Base-by-base conservation (phyloP, 2,888 invertebrate species). In the Frankliniella fusca region DNA sequence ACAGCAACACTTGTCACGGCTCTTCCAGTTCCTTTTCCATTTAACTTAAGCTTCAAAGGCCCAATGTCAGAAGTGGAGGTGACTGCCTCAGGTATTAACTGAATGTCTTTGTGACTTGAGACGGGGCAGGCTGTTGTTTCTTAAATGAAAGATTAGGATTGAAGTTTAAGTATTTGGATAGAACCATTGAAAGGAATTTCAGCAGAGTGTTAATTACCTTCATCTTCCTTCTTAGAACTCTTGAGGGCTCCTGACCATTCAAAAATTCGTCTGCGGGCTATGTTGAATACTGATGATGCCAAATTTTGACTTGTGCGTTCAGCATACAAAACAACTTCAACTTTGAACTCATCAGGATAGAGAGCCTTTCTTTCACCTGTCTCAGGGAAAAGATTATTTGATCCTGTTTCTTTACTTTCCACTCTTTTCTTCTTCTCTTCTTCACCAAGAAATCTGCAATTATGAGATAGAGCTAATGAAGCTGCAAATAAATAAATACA, bases 1-100 rank as follows among this genome's bases (percentile, higher is more conserved):
- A 76, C 70, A 76, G 70, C 70, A 27, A 76, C 70, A 76, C 70
- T 76, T 76, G 70, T 76, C 27, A 76, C 70, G 27, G 23, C 70
- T 76, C 70, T 23, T 27, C 70, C 70, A n/a, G 27, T 27, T 27
- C 70, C 27, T 76, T 76, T 76, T 12, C 70, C 27, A 27, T 23
- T 76, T 10, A 76, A 76, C 27, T 76, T 76, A 76, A 76, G 10
- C 38, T 38, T 38, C 38, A 38, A 38, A 38, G 38, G 38, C 38
- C 38, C 38, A 38, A 38, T 5, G 3, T 38, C 38, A 38, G 38
- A 5, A 38, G 38, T 38, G 38, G 38, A 38, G 38, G 38, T 3
- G 38, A 38, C 3, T 38, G 38, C 38, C 38, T 38, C 38, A 38
- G 38, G 38, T 38, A 38, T 38, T 38, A 38, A 38, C 5, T 38